A percentile compares a stretch with the other conserved stretches of the same genome.
These are phyloP conservation scores for Diadumene lineata DNA, from an alignment of 92 coral and sea anemone genomes.

Conservation along the genomic window DNA sequence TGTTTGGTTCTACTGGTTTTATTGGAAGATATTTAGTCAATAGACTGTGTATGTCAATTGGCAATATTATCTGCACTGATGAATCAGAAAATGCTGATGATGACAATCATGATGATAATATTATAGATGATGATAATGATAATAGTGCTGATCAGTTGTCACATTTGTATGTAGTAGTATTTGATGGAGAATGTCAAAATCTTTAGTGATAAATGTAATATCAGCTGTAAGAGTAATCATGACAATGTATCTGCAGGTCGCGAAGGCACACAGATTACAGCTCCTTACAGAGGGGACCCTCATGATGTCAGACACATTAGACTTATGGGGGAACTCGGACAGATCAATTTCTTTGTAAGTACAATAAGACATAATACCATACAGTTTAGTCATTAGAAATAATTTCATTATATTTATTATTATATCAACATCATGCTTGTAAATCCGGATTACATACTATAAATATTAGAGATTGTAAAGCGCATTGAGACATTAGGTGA, in stretches of 20 bases:
- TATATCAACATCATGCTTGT: not conserved
- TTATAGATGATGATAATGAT: no score
- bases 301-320: slow-evolving; percentile 81
- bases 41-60: slow-evolving; percentile 81
- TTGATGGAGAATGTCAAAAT: no score
- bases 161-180: no score
- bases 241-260: slow-evolving; percentile 54
- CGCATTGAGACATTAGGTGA: not conserved
- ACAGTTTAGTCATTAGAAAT: no score
- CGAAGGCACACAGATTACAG: slow-evolving; percentile 83
- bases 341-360: slow-evolving; percentile 94
- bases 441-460: not conserved
- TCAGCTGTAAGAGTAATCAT: not conserved
- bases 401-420: no score
- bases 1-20: slow-evolving; percentile 96
- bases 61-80: no score
- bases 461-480: not conserved
- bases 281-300: slow-evolving; percentile 92
- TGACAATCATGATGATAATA: no score
- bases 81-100: no score
- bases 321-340: slow-evolving; percentile 96
- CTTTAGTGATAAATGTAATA: no score
- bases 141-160: no score
- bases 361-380: no score
- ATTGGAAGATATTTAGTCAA: slow-evolving; percentile 94